These are phyloP conservation scores for Anticlea derivata DNA, from an alignment of 2,888 invertebrate genomes.

Conservation along the genomic window DNA sequence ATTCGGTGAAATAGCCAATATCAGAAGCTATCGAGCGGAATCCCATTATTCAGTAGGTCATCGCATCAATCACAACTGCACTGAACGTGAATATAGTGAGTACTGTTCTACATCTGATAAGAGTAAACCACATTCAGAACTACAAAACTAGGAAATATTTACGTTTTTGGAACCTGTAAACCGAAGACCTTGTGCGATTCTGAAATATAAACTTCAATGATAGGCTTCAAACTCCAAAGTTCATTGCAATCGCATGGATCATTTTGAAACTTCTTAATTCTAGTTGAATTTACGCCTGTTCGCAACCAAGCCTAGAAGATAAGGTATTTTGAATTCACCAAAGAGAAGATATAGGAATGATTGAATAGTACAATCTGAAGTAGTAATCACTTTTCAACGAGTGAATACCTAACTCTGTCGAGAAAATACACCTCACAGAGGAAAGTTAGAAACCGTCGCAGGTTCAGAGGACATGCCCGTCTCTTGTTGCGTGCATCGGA, in stretches of 20 bases:
- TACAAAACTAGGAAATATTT: too few relatives aligned
- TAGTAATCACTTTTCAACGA: constrained; percentile 23
- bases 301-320: too few relatives aligned
- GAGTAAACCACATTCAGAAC: too few relatives aligned
- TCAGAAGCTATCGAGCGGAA: constrained; percentile 15
- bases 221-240: too few relatives aligned
- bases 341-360: constrained; percentile 23
- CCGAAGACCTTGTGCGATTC: too few relatives aligned
- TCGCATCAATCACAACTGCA: constrained; percentile 4
- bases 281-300: too few relatives aligned
- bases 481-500: constrained; percentile 22
- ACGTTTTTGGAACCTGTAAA: too few relatives aligned
- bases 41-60: constrained; percentile 13
- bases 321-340: constrained; percentile 19
- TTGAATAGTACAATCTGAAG: constrained; percentile 28
- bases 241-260: too few relatives aligned
- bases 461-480: constrained; percentile 5
- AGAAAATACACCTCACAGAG: constrained; percentile 7
- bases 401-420: constrained; percentile 10
- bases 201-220: too few relatives aligned
- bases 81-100: neutral
- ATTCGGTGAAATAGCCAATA: constrained; percentile 28
- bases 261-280: too few relatives aligned
- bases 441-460: constrained; percentile 16
- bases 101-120: too few relatives aligned